phyloP scores from a whole-genome alignment of 1,140 invertebrate genomes.

The Pseudobourletiella spinata region DNA sequence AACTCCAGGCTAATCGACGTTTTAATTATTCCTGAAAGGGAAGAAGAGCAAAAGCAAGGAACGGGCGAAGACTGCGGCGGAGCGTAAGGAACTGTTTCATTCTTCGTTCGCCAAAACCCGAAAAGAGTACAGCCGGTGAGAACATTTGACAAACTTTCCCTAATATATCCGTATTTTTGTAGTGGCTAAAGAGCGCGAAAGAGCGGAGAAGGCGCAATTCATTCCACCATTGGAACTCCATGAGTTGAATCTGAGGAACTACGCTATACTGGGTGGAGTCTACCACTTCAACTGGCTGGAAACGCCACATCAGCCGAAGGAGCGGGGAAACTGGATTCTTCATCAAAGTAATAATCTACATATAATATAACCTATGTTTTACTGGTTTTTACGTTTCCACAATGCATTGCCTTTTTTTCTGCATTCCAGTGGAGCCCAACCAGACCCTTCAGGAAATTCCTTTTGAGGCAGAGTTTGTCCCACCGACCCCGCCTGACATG shows the following conservation, averaged over 20 bases:
- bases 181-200: constrained; percentile 34
- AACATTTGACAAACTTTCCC: neutral
- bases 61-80: constrained; percentile 30
- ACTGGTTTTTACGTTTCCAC: no score
- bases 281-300: constrained; percentile 25
- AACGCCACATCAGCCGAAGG: constrained; percentile 28
- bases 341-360: constrained; percentile 31
- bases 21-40: no score
- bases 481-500: constrained; percentile 54
- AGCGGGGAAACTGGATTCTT: constrained; percentile 21
- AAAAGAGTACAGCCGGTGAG: no score
- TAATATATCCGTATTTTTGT: neutral
- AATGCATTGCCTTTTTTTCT: no score
- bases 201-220: constrained; percentile 28
- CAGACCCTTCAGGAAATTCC: constrained; percentile 54
- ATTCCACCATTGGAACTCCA: constrained; percentile 13
- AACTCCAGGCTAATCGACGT: no score
- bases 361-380: no score
- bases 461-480: constrained; percentile 59
- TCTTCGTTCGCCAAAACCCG: no score
- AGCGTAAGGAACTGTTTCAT: no score
- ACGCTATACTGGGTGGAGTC: constrained; percentile 26
- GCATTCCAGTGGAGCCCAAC: no score
- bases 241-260: constrained; percentile 31
- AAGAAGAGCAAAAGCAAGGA: constrained; percentile 18